Evolutionary conservation across 2,888 invertebrate genomes (phyloP).

Genomic region (Chalcis sispes): DNA sequence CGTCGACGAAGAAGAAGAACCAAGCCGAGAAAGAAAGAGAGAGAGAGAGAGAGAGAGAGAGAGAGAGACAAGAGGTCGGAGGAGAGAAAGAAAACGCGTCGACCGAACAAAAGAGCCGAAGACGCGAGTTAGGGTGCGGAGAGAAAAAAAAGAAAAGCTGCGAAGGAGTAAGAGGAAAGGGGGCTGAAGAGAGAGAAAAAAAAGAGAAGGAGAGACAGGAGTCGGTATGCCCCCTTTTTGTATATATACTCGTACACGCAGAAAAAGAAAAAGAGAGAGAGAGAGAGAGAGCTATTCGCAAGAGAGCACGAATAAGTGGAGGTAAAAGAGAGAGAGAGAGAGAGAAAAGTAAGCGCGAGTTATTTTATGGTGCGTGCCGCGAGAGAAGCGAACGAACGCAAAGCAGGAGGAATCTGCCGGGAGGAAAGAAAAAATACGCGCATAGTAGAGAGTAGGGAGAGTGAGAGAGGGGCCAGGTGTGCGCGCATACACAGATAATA

Average conservation of each 20-base stretch:
- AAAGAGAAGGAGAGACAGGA: slow-evolving; percentile 12
- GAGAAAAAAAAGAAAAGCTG: slow-evolving; percentile 19
- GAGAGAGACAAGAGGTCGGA: neutral
- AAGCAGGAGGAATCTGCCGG: slow-evolving; percentile 38
- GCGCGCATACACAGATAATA: neutral
- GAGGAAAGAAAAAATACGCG: slow-evolving; percentile 19
- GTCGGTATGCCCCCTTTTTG: too few relatives aligned
- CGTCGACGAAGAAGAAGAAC: slow-evolving; percentile 39
- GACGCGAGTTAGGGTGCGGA: slow-evolving; percentile 37
- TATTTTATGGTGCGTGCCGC: slow-evolving; percentile 50
- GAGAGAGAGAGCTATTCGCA: neutral
- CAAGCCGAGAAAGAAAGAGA: slow-evolving; percentile 52
- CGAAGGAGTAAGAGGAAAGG: neutral
- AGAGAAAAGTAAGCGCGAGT: slow-evolving; percentile 24
- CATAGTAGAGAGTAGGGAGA: too few relatives aligned
- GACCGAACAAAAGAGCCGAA: slow-evolving; percentile 48
- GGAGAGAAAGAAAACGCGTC: slow-evolving; percentile 3
- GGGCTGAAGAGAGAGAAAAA: neutral
- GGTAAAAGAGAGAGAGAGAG: neutral
- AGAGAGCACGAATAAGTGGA: slow-evolving; percentile 14
- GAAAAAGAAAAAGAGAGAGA: slow-evolving; percentile 10
- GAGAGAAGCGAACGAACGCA: too few relatives aligned
- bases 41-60: slow-evolving; percentile 1
- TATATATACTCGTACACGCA: too few relatives aligned
- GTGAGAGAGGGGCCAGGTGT: neutral